These are phyloP conservation scores for Alethe diademata DNA, from an alignment of 2,113 vertebrate genomes.

Conservation along the genomic window DNA sequence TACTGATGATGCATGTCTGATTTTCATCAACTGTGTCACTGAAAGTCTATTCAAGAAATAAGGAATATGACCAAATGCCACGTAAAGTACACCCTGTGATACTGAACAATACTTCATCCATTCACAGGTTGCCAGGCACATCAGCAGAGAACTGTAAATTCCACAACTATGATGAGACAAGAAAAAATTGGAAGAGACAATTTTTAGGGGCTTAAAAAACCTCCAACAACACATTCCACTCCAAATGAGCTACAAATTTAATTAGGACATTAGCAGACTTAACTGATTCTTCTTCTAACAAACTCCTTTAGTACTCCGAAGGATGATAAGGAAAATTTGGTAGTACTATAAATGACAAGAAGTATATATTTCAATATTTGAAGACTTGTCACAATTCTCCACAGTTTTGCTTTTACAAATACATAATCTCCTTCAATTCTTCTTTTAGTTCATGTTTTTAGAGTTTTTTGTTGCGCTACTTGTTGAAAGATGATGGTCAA, in stretches of 20 bases:
- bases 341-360: neutral
- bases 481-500: neutral
- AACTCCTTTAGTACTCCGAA: neutral
- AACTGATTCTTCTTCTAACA: neutral
- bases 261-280: neutral
- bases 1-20: neutral
- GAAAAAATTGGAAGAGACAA: neutral
- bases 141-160: neutral
- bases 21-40: neutral
- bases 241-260: neutral
- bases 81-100: neutral
- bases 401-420: neutral
- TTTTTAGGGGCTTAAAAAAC: neutral
- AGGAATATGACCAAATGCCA: neutral
- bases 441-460: neutral
- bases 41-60: neutral
- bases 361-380: neutral
- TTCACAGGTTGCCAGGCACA: neutral
- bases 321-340: neutral
- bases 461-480: neutral
- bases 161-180: neutral
- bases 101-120: neutral
- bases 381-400: neutral
- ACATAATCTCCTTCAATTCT: neutral
- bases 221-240: neutral